These are phyloP conservation scores for Oreortyx pictus DNA, from an alignment of 2,797 vertebrate species.

Conservation along the genomic window DNA sequence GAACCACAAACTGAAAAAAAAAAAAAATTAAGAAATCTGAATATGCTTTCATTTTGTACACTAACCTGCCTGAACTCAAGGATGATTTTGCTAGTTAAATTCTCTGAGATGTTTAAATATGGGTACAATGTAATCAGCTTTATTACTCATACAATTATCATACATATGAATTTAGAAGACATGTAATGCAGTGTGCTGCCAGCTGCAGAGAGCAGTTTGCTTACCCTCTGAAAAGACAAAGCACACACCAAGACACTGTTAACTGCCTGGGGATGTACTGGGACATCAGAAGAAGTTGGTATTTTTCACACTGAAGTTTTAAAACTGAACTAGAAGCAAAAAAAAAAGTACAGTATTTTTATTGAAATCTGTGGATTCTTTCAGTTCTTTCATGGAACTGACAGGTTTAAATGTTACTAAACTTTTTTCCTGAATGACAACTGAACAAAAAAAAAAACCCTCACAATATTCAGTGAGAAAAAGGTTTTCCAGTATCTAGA, in stretches of 20 bases:
- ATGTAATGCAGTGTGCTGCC: neutral
- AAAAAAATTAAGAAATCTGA: neutral
- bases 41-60: neutral
- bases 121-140: neutral
- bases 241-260: neutral
- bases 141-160: neutral
- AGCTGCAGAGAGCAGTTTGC: neutral
- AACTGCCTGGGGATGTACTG: neutral
- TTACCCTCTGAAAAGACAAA: neutral
- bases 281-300: neutral
- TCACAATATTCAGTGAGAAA: neutral
- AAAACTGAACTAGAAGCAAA: neutral
- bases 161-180: neutral
- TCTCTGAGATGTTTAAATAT: neutral
- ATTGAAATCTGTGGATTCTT: neutral
- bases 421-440: neutral
- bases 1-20: neutral
- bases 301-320: neutral
- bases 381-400: neutral
- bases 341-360: neutral
- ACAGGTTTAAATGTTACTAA: neutral
- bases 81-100: neutral
- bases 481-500: neutral
- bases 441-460: neutral
- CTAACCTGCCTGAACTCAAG: neutral